phyloP scores from a whole-genome alignment of 2,888 invertebrate species.

The Parnassius apollo region DNA sequence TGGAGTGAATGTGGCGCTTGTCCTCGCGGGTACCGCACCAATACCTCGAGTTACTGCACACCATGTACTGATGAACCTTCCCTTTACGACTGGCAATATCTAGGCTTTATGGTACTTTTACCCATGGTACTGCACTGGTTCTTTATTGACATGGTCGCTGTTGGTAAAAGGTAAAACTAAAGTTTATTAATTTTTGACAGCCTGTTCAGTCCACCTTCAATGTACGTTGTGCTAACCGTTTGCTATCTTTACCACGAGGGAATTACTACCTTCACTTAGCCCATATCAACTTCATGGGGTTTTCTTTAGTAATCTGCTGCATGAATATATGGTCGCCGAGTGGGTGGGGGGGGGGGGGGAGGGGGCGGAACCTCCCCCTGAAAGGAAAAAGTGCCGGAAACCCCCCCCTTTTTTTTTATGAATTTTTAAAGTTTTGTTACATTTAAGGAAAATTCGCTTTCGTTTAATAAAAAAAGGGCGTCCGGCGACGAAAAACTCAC shows the following conservation, averaged over 20 bases:
- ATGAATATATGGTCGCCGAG: too few relatives aligned
- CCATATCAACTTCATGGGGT: not conserved
- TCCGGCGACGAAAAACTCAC: too few relatives aligned
- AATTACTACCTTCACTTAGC: not conserved
- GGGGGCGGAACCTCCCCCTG: too few relatives aligned
- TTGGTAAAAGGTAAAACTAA: conserved; percentile 84
- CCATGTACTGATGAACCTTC: conserved; percentile 88
- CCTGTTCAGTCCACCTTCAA: not conserved
- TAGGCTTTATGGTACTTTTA: conserved; percentile 95
- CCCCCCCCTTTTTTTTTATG: too few relatives aligned
- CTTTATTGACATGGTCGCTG: conserved; percentile 92
- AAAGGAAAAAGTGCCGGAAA: too few relatives aligned
- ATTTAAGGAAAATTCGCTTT: too few relatives aligned
- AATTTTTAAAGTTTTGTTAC: too few relatives aligned
- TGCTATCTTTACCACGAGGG: not conserved
- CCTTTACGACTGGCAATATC: conserved; percentile 95
- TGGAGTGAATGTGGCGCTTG: conserved; percentile 94
- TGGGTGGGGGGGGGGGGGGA: too few relatives aligned
- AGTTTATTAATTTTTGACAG: not conserved
- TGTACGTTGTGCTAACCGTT: not conserved
- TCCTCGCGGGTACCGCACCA: conserved; percentile 89
- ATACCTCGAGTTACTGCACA: conserved; percentile 86
- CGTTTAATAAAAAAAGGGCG: too few relatives aligned
- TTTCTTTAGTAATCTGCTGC: too few relatives aligned
- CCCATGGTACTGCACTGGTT: conserved; percentile 95